phyloP scores from a whole-genome alignment of 2,113 vertebrate species.

The Athene cunicularia region DNA sequence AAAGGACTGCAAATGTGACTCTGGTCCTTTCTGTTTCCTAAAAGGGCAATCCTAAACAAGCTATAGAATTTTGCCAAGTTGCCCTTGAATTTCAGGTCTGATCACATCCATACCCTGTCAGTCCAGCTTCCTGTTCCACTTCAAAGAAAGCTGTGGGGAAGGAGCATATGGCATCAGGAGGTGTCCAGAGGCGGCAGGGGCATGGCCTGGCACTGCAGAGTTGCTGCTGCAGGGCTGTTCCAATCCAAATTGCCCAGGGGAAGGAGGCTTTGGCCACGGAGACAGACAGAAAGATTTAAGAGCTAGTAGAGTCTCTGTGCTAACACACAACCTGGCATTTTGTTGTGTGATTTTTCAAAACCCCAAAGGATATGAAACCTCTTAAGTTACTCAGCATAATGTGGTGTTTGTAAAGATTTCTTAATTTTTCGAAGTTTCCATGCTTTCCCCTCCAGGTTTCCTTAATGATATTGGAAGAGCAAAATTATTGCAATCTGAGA shows the following conservation, averaged over 20 bases:
- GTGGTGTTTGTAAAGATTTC: background rate
- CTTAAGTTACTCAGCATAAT: background rate
- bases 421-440: background rate
- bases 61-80: background rate
- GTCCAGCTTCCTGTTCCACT: background rate
- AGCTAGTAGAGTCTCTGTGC: background rate
- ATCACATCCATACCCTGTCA: accelerated
- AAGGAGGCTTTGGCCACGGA: background rate
- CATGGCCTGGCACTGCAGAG: background rate
- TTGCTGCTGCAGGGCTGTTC: background rate
- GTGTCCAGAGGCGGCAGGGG: background rate
- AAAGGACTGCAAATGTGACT: background rate
- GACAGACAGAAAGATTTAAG: background rate
- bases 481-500: background rate
- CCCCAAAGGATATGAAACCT: background rate
- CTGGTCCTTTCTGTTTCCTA: background rate
- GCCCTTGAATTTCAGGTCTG: background rate
- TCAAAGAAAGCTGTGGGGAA: background rate
- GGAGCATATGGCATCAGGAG: background rate
- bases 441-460: background rate
- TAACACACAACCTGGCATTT: background rate
- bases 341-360: background rate
- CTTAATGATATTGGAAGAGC: background rate
- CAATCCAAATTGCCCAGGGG: background rate
- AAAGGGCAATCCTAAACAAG: background rate